These are phyloP conservation scores for Zaprionus lineosus DNA, from an alignment of 2,888 invertebrate genomes.

Conservation along the genomic window DNA sequence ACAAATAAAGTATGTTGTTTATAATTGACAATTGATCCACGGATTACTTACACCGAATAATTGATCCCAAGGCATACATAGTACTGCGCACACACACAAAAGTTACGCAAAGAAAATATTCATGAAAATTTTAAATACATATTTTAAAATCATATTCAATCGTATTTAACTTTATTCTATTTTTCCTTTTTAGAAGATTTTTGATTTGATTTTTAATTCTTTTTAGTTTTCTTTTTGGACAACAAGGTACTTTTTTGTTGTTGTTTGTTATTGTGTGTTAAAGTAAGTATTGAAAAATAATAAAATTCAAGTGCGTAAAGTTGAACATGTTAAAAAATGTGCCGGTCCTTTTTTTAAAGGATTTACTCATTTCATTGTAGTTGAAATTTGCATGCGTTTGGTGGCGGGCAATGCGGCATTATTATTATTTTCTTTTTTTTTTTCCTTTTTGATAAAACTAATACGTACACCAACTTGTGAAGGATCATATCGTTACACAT, in stretches of 20 bases:
- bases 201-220: no score
- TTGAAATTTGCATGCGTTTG: no score
- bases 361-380: no score
- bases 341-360: constrained; percentile 29
- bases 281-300: constrained; percentile 14
- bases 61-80: constrained; percentile 94
- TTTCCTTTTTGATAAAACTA: no score
- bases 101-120: constrained; percentile 56
- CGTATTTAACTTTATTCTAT: constrained; percentile 41
- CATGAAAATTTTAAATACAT: constrained; percentile 57
- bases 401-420: no score
- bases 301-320: constrained; percentile 34
- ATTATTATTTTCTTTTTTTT: no score
- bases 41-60: constrained; percentile 94
- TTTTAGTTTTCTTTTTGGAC: no score
- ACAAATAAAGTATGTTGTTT: constrained; percentile 15
- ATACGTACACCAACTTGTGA: constrained; percentile 12
- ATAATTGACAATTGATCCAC: constrained; percentile 34
- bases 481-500: no score
- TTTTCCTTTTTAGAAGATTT: no score
- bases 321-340: constrained; percentile 27
- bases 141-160: constrained; percentile 47
- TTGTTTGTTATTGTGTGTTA: constrained; percentile 34
- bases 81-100: constrained; percentile 84
- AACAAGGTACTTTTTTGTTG: constrained; percentile 17